Conservation (phyloP, 2,888 invertebrate species). For the Linnaemya tessellans region DNA sequence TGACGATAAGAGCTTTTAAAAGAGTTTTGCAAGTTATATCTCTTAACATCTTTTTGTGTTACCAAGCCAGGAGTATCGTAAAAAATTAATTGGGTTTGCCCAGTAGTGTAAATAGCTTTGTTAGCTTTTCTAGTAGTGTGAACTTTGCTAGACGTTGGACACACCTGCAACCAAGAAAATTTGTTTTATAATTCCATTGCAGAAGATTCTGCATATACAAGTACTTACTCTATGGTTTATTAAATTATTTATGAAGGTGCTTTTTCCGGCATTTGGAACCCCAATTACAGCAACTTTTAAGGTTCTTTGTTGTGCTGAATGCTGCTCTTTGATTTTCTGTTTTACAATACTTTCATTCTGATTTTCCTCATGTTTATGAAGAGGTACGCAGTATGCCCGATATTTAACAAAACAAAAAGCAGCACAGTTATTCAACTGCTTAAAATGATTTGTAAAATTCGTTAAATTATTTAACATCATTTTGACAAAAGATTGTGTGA, state of each 20-base stretch:
- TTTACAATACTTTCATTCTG: neutral
- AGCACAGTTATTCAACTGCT: slow-evolving; percentile 14
- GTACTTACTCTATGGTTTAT: slow-evolving; percentile 89
- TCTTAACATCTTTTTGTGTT: slow-evolving; percentile 85
- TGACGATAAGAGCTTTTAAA: slow-evolving; percentile 85
- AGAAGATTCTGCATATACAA: neutral
- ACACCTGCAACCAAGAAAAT: slow-evolving; percentile 86
- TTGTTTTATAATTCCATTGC: neutral
- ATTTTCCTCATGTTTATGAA: slow-evolving; percentile 22
- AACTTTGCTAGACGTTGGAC: slow-evolving; percentile 94
- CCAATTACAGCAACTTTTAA: slow-evolving; percentile 92
- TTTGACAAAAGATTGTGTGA: neutral
- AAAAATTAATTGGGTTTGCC: slow-evolving; percentile 94
- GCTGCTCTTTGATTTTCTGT: neutral
- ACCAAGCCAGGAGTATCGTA: slow-evolving; percentile 97
- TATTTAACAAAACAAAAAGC: neutral
- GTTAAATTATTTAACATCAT: slow-evolving; percentile 63
- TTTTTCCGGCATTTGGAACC: slow-evolving; percentile 97
- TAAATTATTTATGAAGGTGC: slow-evolving; percentile 95
- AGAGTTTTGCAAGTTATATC: slow-evolving; percentile 85
- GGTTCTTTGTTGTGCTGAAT: slow-evolving; percentile 73
- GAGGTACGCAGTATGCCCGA: slow-evolving; percentile 11
- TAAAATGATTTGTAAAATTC: slow-evolving; percentile 34
- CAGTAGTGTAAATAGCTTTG: slow-evolving; percentile 88
- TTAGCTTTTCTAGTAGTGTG: slow-evolving; percentile 93